Base-by-base conservation (phyloP, 2,113 vertebrate species). In the Oreochromis spilurus region DNA sequence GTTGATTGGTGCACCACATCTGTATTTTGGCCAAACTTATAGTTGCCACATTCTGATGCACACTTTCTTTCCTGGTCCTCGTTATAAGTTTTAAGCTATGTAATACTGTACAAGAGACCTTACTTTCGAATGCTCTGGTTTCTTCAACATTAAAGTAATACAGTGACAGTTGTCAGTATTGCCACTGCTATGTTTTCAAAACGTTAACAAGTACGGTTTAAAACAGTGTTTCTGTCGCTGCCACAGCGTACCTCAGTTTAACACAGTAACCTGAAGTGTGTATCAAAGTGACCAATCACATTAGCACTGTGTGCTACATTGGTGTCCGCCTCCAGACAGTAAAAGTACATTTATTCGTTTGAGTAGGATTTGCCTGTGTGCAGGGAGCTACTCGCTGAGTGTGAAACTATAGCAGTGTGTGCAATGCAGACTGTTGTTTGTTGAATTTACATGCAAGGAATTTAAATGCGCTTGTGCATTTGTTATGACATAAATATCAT, bases 11-110 rank as follows among this genome's bases (percentile, higher is more conserved):
- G 34, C 34, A 62, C 36, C 36, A 62, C 17, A 11, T 62, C 31
- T 36, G 11, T 36, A 62, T 36, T 62, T 36, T 36, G 31, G 31
- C 58, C 31, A n/a, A 62, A 36, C 58, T n/a, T 36, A 36, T 62
- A 36, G 58, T 0, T 60, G 57, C 57, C 29, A 60, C 14, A 60
- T 60, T 60, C 29, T 60, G 29, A 62, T 62, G 9, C 58, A 62
- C 58, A 62, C 31, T 62, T 4, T 19, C 17, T 36, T 62, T 62
- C 31, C 31, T 62, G 31, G 58, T n/a, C 9, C 58, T 36, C 17
- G 5, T 36, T 36, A 1, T 6, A 62, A 0, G 58, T 34, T n/a
- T 53, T 60, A 60, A 60, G 58, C 58, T 36, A 0, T n/a, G 58
- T 11, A 62, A 65, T 36, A 62, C 31, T 62, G 58, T 4, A 36